Evolutionary conservation across 2,113 vertebrate genomes (phyloP), one percentile per base, ranked within the genome.

Genomic region (Megalops atlanticus): DNA sequence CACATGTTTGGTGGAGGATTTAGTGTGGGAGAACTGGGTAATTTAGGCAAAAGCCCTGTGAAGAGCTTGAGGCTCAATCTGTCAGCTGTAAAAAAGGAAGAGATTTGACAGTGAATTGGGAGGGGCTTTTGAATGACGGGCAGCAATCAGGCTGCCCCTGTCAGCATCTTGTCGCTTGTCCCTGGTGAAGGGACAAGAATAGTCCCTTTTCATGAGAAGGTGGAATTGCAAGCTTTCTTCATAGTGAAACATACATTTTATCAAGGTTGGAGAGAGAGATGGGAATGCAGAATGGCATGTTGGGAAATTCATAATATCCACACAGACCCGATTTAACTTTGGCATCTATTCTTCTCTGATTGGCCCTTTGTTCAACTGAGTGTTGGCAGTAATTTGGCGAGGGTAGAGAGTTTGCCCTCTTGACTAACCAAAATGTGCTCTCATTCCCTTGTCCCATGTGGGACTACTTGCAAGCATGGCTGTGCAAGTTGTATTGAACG

Each of bases 251-350:
- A 35, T 5, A 35, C 18, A 16, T 39, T 33, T 77, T 64, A 58
- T 36, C 33, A 58, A 35, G 21, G 27, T n/a, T 77, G 36, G 38
- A 18, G 8, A 58, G 76, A 18, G 21, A 77, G 36, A 58, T 72
- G 4, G 78, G 31, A 12, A 14, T 27, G 54, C 14, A 36, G 52
- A 27, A 8, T 58, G 12, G 4, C 36, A n/a, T 18, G 12, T 38
- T 36, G n/a, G 24, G n/a, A 36, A 68, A 78, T 10, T 11, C 52
- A 4, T 11, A 68, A 27, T 40, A 27, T 78, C 33, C 38, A 68
- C 27, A 41, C 76, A 68, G 45, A 8, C 45, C 35, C 31, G 27
- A 33, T 76, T 52, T 52, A 76, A 76, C 75, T 76, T 15, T 14
- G 31, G 31, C n/a, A 33, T 33, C 45, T 43, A 52, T 49, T 35